These are phyloP conservation scores for Boulengeromyrus knoepffleri DNA, from an alignment of 2,113 vertebrate genomes.

Conservation along the genomic window DNA sequence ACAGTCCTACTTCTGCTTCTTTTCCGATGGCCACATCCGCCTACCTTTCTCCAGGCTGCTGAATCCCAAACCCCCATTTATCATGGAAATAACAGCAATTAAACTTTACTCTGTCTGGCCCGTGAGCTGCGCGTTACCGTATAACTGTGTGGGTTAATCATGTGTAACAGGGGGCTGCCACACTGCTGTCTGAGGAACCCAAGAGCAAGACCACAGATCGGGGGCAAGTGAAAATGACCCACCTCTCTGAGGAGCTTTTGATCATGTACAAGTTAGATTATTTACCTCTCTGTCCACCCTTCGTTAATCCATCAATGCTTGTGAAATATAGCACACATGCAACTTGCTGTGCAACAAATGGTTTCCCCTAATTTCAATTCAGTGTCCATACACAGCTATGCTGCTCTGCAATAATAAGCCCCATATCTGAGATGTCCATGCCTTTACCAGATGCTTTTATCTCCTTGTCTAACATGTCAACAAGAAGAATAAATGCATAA, in stretches of 20 bases:
- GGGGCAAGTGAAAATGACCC: slow-evolving; percentile 16
- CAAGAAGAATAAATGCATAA: neutral
- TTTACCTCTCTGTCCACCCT: slow-evolving; percentile 8
- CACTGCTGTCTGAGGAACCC: slow-evolving; percentile 23
- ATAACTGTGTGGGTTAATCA: slow-evolving; percentile 50
- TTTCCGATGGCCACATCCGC: slow-evolving; percentile 47
- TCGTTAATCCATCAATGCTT: neutral
- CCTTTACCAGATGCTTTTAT: slow-evolving; percentile 72
- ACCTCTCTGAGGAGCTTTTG: neutral
- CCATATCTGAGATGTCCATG: neutral
- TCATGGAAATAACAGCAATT: slow-evolving; percentile 57
- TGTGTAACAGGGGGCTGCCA: slow-evolving; percentile 39
- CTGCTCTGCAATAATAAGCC: neutral
- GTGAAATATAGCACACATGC: neutral
- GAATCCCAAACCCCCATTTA: slow-evolving; percentile 47
- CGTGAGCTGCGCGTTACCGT: slow-evolving; percentile 43
- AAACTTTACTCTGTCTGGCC: slow-evolving; percentile 56
- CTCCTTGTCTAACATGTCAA: slow-evolving; percentile 31
- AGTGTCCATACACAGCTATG: neutral
- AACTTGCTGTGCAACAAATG: neutral
- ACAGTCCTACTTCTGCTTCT: slow-evolving; percentile 36
- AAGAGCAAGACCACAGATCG: slow-evolving; percentile 18
- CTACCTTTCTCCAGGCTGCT: slow-evolving; percentile 45
- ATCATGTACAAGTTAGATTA: slow-evolving; percentile 3
- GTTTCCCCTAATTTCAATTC: neutral